These are phyloP conservation scores for Tachyglossus aculeatus DNA, from an alignment of 2,797 vertebrate species.

Conservation along the genomic window DNA sequence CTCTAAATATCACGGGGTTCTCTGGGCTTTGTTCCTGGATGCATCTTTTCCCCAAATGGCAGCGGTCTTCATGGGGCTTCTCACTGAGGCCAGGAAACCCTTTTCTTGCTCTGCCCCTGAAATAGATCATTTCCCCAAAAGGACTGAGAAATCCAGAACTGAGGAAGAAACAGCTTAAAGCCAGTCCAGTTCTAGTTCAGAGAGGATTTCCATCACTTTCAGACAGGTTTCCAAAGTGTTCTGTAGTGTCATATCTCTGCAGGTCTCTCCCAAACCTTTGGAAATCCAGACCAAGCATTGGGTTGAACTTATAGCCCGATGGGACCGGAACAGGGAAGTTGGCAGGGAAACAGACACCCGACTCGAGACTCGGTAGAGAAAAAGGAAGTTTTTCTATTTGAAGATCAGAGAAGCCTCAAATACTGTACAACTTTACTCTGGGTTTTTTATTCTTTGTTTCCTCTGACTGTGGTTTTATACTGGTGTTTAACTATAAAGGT, in stretches of 20 bases:
- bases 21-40: not conserved
- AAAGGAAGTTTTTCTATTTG: not conserved
- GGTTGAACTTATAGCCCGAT: not conserved
- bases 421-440: no score
- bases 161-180: not conserved
- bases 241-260: not conserved
- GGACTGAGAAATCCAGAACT: fast-evolving
- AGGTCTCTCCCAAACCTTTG: not conserved
- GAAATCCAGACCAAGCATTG: not conserved
- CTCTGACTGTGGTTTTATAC: not conserved
- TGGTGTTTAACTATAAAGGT: not conserved
- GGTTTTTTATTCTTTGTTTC: not conserved
- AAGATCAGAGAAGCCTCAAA: not conserved
- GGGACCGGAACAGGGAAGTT: no score
- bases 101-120: not conserved
- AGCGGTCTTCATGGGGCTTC: not conserved
- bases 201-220: fast-evolving
- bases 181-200: fast-evolving
- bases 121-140: fast-evolving
- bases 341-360: not conserved
- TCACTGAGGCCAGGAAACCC: fast-evolving
- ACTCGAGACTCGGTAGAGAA: not conserved
- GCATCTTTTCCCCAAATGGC: not conserved
- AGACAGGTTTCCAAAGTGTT: not conserved
- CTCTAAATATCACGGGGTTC: not conserved